These are phyloP conservation scores for Discoglossus pictus DNA, from an alignment of 2,797 vertebrate species.

Conservation along the genomic window DNA sequence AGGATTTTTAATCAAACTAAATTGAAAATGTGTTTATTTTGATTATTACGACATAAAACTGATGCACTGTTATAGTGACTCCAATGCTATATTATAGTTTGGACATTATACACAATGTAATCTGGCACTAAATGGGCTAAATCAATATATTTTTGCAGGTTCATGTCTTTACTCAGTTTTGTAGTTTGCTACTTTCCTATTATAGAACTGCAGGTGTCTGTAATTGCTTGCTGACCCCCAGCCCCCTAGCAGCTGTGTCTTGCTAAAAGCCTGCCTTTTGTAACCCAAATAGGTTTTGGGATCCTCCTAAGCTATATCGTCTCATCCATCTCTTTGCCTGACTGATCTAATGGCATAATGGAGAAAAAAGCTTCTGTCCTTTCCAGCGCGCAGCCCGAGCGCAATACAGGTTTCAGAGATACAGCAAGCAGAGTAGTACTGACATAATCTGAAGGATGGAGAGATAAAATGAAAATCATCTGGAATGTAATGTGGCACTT, in stretches of 20 bases:
- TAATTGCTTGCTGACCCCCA: conserved; percentile 12
- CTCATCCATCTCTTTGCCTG: conserved; percentile 37
- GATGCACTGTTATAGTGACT: too few relatives aligned
- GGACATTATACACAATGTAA: too few relatives aligned
- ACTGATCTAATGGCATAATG: conserved; percentile 43
- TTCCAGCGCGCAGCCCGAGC: neutral
- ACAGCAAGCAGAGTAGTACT: conserved; percentile 1
- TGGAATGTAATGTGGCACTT: neutral
- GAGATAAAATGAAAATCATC: conserved; percentile 26
- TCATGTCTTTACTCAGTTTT: conserved; percentile 43
- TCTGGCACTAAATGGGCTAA: too few relatives aligned
- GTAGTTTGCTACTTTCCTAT: conserved; percentile 14
- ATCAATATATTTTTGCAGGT: neutral
- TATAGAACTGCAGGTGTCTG: conserved; percentile 7
- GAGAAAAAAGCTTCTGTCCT: conserved; percentile 43
- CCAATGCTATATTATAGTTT: too few relatives aligned
- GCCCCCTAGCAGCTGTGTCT: conserved; percentile 19
- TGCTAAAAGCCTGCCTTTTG: conserved; percentile 42
- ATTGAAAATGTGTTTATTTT: too few relatives aligned
- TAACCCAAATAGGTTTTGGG: conserved; percentile 18
- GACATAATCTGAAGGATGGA: conserved; percentile 35
- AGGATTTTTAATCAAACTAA: too few relatives aligned
- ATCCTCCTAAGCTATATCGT: conserved; percentile 24
- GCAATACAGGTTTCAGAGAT: conserved; percentile 7
- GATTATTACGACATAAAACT: too few relatives aligned